Evolutionary conservation across 1,140 invertebrate species (phyloP).

Genomic region (Euborellia annulipes): DNA sequence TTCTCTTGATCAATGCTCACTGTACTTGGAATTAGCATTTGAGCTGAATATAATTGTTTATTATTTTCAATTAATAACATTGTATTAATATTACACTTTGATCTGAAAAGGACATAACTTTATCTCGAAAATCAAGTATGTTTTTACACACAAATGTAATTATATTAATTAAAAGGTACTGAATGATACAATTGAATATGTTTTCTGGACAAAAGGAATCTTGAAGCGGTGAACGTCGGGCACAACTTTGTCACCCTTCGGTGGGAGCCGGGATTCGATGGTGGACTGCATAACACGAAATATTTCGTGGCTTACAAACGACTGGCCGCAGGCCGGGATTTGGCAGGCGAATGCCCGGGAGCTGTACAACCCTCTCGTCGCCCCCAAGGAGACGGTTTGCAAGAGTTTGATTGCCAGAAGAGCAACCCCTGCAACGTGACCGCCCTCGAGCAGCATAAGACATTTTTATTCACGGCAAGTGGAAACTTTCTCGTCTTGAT

Average conservation of each 20-base stretch:
- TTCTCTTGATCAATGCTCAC: no score
- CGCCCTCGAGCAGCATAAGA: constrained; percentile 63
- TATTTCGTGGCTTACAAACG: constrained; percentile 65
- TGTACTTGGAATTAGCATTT: no score
- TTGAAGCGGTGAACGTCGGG: constrained; percentile 42
- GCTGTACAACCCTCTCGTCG: neutral
- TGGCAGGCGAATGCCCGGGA: constrained; percentile 10
- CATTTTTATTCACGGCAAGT: constrained; percentile 57
- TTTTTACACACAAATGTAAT: no score
- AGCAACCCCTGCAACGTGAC: constrained; percentile 78
- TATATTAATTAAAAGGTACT: no score
- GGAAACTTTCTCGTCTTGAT: no score
- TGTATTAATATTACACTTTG: no score
- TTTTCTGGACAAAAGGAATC: no score
- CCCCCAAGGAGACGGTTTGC: constrained; percentile 41
- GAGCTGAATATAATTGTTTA: no score
- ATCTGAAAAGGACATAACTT: no score
- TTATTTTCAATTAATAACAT: no score
- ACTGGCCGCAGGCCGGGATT: constrained; percentile 28
- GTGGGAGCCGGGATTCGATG: constrained; percentile 82
- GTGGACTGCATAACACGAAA: constrained; percentile 66
- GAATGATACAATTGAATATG: no score
- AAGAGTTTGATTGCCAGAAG: constrained; percentile 65
- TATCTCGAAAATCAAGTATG: no score
- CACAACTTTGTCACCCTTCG: constrained; percentile 58